Evolutionary conservation across 1,140 invertebrate species (phyloP).

Genomic region (Papilio dardanus): DNA sequence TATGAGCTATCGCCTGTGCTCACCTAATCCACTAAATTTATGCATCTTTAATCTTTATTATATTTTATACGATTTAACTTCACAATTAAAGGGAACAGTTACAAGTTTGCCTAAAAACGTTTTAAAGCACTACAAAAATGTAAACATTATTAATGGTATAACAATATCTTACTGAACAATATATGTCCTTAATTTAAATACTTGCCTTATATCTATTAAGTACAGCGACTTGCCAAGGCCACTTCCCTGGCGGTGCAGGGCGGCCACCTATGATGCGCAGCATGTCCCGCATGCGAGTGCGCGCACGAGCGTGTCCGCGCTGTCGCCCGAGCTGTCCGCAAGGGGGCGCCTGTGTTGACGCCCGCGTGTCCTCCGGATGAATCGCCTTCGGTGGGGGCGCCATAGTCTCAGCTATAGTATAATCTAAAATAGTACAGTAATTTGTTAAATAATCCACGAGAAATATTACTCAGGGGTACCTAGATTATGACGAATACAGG

Average conservation of each 20-base stretch:
- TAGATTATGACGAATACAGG: no score
- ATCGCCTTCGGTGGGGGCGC: constrained; percentile 59
- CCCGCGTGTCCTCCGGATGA: constrained; percentile 57
- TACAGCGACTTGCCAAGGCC: constrained; percentile 97
- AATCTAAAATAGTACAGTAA: constrained; percentile 48
- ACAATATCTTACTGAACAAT: no score
- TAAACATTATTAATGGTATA: no score
- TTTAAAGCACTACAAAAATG: no score
- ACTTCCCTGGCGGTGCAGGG: constrained; percentile 89
- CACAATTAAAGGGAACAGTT: no score
- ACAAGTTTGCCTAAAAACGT: no score
- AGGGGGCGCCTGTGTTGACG: constrained; percentile 33
- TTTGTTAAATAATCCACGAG: background rate
- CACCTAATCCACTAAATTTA: no score
- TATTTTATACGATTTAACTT: no score
- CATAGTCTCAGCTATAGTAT: constrained; percentile 63
- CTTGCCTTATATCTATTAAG: constrained; percentile 90
- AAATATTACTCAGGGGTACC: no score
- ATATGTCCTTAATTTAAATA: constrained; percentile 18
- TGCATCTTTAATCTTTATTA: no score
- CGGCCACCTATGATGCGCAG: constrained; percentile 93
- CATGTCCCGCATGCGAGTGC: constrained; percentile 78
- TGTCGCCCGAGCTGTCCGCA: constrained; percentile 65
- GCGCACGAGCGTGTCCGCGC: constrained; percentile 48
- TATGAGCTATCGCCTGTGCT: no score